Percentiles rank a stretch among this genome's conserved stretches.
phyloP scores from a whole-genome alignment of 2,113 vertebrate genomes.

The Sapajus apella region DNA sequence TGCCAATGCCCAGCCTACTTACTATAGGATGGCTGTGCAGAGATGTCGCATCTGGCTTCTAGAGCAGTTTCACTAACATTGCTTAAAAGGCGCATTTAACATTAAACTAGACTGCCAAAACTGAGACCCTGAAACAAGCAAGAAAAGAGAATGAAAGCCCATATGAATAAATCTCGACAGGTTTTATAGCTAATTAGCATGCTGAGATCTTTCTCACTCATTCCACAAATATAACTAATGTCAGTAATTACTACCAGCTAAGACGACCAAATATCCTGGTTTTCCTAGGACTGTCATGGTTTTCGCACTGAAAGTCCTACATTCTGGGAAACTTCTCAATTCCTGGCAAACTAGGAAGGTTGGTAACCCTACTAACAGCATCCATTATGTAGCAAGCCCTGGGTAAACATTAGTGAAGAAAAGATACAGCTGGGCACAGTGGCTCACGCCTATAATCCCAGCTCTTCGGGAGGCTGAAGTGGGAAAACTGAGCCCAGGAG shows the following conservation, averaged over 20 bases:
- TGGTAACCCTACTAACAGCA: not conserved
- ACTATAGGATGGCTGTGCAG: not conserved
- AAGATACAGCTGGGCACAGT: not conserved
- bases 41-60: not conserved
- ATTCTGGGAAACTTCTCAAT: constrained; percentile 9
- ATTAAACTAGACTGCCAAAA: constrained; percentile 3
- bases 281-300: not conserved
- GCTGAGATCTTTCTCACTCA: not conserved
- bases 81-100: constrained; percentile 30
- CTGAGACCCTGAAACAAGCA: not conserved
- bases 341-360: not conserved
- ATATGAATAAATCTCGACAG: constrained; percentile 25
- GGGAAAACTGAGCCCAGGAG: too few relatives aligned
- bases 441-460: too few relatives aligned
- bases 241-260: not conserved
- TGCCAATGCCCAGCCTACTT: not conserved
- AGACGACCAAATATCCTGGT: not conserved
- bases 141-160: constrained; percentile 22
- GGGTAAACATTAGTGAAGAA: not conserved
- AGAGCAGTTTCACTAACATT: constrained; percentile 12
- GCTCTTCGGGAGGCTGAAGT: too few relatives aligned
- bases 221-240: constrained; percentile 16
- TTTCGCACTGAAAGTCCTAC: not conserved
- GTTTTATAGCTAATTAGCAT: constrained; percentile 26
- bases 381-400: not conserved